These are phyloP conservation scores for Pteropus rufus DNA, from an alignment of 2,797 vertebrate species.

Conservation along the genomic window DNA sequence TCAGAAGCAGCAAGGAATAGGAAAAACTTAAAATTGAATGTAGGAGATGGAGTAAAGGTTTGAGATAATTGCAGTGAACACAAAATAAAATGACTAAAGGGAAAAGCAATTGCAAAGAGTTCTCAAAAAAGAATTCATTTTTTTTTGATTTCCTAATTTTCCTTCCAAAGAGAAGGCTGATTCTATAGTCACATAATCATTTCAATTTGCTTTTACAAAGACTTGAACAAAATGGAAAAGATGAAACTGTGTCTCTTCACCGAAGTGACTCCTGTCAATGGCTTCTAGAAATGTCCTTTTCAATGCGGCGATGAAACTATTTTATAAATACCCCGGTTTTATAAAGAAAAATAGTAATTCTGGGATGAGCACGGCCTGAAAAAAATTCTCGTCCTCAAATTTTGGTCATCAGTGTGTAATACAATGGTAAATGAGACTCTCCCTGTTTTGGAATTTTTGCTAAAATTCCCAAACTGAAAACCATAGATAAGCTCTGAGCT, in stretches of 20 bases:
- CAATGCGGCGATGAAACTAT: background rate
- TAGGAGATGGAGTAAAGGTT: background rate
- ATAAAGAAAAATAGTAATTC: conserved; percentile 17
- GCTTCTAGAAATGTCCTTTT: conserved; percentile 3
- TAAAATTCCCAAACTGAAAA: background rate
- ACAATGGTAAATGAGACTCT: background rate
- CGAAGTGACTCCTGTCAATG: background rate
- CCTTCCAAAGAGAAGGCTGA: background rate
- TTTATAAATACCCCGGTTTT: conserved; percentile 28
- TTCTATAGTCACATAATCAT: background rate
- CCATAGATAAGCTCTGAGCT: background rate
- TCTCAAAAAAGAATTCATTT: background rate
- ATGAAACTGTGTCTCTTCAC: background rate
- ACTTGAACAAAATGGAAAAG: background rate
- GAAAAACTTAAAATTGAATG: background rate
- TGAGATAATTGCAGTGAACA: background rate
- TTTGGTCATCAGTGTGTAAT: background rate
- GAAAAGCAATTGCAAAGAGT: background rate
- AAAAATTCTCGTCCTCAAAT: background rate
- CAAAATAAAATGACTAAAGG: background rate
- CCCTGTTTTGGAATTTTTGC: background rate
- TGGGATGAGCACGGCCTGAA: background rate
- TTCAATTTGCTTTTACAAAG: conserved; percentile 34
- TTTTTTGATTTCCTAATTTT: conserved; percentile 23
- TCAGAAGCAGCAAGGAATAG: background rate